Percentiles rank a stretch among this genome's conserved stretches.
Conservation (phyloP, 2,113 vertebrate species). For the Uria aalge region DNA sequence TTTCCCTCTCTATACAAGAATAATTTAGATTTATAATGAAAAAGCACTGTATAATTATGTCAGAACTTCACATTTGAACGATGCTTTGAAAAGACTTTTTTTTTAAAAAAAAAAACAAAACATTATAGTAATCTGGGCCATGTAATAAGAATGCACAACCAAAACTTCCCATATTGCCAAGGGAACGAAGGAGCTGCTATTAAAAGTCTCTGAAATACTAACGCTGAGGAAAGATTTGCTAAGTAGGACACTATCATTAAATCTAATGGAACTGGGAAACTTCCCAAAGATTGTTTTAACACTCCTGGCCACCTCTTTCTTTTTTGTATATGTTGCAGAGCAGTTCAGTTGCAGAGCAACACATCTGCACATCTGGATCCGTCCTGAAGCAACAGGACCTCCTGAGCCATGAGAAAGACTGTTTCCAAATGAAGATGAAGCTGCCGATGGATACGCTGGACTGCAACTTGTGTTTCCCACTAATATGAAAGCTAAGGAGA, state of each 20-base stretch:
- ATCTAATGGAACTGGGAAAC: slow-evolving; percentile 22
- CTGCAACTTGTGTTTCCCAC: not conserved
- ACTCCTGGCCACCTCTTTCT: not conserved
- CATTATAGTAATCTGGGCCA: slow-evolving; percentile 1
- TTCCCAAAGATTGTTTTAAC: slow-evolving; percentile 22
- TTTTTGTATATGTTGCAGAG: not conserved
- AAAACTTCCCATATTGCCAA: not conserved
- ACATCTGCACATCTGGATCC: not conserved
- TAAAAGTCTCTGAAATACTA: slow-evolving; percentile 52
- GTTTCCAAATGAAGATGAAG: not conserved
- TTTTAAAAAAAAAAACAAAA: not conserved
- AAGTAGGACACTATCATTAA: slow-evolving; percentile 40
- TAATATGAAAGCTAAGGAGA: not conserved
- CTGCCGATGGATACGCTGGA: not conserved
- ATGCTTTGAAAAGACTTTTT: not conserved
- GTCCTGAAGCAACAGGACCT: not conserved
- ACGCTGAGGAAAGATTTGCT: not conserved
- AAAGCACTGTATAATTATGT: not conserved
- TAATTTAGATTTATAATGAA: not conserved
- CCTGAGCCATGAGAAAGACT: not conserved
- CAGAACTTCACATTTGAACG: not conserved
- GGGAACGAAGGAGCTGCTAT: slow-evolving; percentile 27
- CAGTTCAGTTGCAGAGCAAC: not conserved
- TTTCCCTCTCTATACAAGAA: not conserved
- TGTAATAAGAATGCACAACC: not conserved